These are phyloP conservation scores for Artibeus lituratus DNA, from an alignment of 2,797 vertebrate species.

Conservation along the genomic window DNA sequence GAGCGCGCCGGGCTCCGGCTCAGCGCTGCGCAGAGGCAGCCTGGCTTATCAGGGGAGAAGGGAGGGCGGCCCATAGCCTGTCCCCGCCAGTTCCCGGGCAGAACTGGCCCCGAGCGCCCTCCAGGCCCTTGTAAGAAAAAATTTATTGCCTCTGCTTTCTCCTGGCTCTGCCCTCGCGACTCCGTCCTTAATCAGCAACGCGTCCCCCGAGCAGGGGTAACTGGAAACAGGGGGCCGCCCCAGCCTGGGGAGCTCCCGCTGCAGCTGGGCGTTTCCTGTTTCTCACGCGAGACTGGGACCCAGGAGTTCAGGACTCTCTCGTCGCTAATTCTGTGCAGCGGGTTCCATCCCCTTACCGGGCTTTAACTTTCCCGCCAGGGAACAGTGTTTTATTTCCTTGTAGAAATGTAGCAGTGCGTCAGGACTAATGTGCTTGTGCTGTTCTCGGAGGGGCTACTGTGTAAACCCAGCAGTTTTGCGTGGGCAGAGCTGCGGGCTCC, in stretches of 20 bases:
- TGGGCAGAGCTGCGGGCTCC: background rate
- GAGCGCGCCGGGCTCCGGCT: background rate
- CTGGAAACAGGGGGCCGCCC: conserved; percentile 50
- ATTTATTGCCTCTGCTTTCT: background rate
- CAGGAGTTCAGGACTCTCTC: background rate
- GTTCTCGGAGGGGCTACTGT: background rate
- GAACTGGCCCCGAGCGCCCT: background rate
- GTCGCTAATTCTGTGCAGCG: background rate
- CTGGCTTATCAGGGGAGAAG: background rate
- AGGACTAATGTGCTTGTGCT: background rate
- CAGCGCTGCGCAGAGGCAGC: background rate
- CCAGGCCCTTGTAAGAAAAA: background rate
- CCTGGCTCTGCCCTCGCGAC: background rate
- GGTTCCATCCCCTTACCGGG: background rate
- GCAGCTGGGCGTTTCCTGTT: background rate
- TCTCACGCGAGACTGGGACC: background rate
- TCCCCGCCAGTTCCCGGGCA: accelerated
- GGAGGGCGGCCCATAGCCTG: background rate
- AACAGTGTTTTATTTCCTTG: background rate
- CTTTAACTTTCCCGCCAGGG: background rate
- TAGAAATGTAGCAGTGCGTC: background rate
- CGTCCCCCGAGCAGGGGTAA: conserved; percentile 18
- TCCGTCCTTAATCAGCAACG: conserved; percentile 5
- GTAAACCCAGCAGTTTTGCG: background rate
- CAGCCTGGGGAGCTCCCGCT: background rate